phyloP scores from a whole-genome alignment of 2,888 invertebrate genomes.

The Altica lythri region DNA sequence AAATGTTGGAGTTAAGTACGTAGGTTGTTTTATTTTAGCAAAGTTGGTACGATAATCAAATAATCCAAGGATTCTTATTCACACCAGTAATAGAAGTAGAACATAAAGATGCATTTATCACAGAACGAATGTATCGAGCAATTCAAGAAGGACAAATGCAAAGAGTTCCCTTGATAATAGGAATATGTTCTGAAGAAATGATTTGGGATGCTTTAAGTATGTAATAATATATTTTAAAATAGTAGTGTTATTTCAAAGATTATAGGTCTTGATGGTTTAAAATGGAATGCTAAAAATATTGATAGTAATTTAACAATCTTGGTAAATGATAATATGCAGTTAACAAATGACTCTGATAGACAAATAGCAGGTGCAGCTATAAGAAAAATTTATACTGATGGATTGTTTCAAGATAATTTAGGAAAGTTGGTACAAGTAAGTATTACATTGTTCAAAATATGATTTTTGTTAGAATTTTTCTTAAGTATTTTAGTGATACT shows the following conservation, averaged over 20 bases:
- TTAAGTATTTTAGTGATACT: slow-evolving; percentile 28
- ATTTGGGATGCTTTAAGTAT: slow-evolving; percentile 14
- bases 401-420: slow-evolving; percentile 11
- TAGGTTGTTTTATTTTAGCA: slow-evolving; percentile 7
- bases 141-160: slow-evolving; percentile 31
- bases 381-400: slow-evolving; percentile 33
- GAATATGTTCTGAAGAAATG: slow-evolving; percentile 39
- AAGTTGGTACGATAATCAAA: slow-evolving; percentile 29
- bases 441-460: no score
- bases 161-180: slow-evolving; percentile 38
- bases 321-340: slow-evolving; percentile 37
- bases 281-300: not conserved
- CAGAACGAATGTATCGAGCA: slow-evolving; percentile 35
- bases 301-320: slow-evolving; percentile 29
- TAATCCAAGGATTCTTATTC: slow-evolving; percentile 36
- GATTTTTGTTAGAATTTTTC: no score
- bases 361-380: slow-evolving; percentile 31
- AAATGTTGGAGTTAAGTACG: not conserved
- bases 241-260: not conserved
- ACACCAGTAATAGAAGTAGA: slow-evolving; percentile 38
- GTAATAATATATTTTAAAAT: not conserved
- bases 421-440: not conserved
- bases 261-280: not conserved
- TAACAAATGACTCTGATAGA: slow-evolving; percentile 23
- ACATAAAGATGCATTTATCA: slow-evolving; percentile 38